Evolutionary conservation across 2,888 invertebrate species (phyloP).

Genomic region (Parelbella ahira): DNA sequence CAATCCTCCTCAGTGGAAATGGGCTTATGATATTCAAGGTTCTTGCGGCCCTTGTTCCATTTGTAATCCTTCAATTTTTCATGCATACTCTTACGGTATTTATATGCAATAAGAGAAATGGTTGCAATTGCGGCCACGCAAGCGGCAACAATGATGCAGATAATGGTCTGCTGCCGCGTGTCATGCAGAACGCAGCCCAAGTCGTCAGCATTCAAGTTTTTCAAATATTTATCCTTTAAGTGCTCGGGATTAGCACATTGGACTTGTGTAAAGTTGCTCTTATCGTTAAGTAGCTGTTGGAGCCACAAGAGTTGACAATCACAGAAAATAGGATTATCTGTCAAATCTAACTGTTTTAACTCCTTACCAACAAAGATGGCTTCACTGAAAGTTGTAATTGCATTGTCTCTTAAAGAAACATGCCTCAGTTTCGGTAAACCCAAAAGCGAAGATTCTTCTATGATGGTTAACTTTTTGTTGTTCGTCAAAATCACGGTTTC

Average conservation of each 20-base stretch:
- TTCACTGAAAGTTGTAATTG: constrained; percentile 87
- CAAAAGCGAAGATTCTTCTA: constrained; percentile 88
- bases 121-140: constrained; percentile 87
- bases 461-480: constrained; percentile 86
- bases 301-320: constrained; percentile 91
- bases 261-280: constrained; percentile 85
- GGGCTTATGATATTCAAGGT: constrained; percentile 94
- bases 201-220: constrained; percentile 86
- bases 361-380: constrained; percentile 90
- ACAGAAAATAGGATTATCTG: constrained; percentile 91
- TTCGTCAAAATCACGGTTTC: constrained; percentile 88
- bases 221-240: constrained; percentile 85
- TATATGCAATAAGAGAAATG: constrained; percentile 86
- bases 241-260: constrained; percentile 87
- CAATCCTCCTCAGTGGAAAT: constrained; percentile 92
- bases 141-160: constrained; percentile 87
- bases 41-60: constrained; percentile 90
- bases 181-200: constrained; percentile 91
- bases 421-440: constrained; percentile 90
- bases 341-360: constrained; percentile 86
- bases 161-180: constrained; percentile 88
- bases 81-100: constrained; percentile 89
- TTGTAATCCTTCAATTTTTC: constrained; percentile 91
- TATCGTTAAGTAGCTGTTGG: constrained; percentile 84
- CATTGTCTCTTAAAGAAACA: constrained; percentile 88